Conservation (phyloP, 2,113 vertebrate genomes). For the Panthera tigris region DNA sequence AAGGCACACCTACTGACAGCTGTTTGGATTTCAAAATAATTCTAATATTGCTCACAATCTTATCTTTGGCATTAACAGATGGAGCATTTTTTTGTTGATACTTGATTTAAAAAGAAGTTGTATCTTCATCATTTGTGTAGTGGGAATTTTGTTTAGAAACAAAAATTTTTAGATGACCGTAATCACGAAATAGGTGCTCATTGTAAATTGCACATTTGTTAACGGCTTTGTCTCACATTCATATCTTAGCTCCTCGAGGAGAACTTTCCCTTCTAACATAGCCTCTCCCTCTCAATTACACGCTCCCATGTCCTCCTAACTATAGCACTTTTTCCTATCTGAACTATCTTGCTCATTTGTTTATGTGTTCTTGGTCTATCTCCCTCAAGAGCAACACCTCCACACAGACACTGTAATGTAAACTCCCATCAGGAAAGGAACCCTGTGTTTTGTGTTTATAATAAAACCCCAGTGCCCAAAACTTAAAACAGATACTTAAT, state of each 20-base stretch:
- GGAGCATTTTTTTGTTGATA: neutral
- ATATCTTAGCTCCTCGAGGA: neutral
- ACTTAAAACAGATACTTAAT: neutral
- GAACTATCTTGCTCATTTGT: neutral
- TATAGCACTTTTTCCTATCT: neutral
- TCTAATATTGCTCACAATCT: neutral
- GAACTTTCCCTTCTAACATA: neutral
- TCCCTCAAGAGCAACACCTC: neutral
- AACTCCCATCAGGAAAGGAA: neutral
- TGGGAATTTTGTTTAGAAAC: neutral
- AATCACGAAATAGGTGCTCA: neutral
- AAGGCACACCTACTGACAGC: neutral
- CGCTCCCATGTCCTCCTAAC: neutral
- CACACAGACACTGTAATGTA: neutral
- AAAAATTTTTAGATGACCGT: neutral
- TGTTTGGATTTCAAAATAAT: constrained; percentile 53
- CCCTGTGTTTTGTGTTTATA: neutral
- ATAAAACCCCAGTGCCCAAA: neutral
- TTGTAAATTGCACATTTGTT: neutral
- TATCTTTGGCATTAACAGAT: neutral
- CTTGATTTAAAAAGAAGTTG: constrained; percentile 30
- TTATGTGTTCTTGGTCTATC: neutral
- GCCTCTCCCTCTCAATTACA: neutral
- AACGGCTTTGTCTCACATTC: neutral
- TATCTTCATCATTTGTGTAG: neutral